Percentiles rank a stretch among this genome's conserved stretches.
Evolutionary conservation across 2,113 vertebrate genomes (phyloP).

Genomic region (Gracilinanus agilis): DNA sequence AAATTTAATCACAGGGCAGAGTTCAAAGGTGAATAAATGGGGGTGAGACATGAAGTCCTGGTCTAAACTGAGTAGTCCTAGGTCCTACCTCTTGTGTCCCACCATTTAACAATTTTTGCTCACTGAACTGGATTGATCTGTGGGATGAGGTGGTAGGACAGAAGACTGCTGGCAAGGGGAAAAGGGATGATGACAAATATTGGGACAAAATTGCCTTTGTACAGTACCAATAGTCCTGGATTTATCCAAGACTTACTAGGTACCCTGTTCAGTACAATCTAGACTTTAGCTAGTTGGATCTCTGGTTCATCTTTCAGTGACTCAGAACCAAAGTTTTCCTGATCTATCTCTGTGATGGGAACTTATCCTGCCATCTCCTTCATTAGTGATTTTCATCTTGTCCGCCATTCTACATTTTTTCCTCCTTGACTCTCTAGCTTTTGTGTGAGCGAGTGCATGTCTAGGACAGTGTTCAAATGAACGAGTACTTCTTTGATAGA

Average conservation of each 20-base stretch:
- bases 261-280: not conserved
- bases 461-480: slow-evolving; percentile 8
- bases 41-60: not conserved
- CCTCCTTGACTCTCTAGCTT: slow-evolving; percentile 10
- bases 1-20: not conserved
- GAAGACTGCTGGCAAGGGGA: not conserved
- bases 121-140: not conserved
- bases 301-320: not conserved
- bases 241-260: accelerated
- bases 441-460: not conserved
- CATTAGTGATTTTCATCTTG: not conserved
- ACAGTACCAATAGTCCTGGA: not conserved
- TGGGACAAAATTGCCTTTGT: not conserved
- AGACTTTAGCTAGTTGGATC: not conserved
- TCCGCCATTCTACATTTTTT: not conserved
- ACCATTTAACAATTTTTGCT: not conserved
- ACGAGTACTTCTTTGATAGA: not conserved
- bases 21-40: not conserved
- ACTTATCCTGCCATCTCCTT: not conserved
- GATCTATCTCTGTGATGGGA: accelerated
- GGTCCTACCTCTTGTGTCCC: not conserved
- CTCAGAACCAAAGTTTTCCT: no score
- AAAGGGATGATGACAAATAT: not conserved
- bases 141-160: not conserved
- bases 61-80: not conserved